Evolutionary conservation across 2,113 vertebrate genomes (phyloP).

Genomic region (Monarcha castaneiventris): DNA sequence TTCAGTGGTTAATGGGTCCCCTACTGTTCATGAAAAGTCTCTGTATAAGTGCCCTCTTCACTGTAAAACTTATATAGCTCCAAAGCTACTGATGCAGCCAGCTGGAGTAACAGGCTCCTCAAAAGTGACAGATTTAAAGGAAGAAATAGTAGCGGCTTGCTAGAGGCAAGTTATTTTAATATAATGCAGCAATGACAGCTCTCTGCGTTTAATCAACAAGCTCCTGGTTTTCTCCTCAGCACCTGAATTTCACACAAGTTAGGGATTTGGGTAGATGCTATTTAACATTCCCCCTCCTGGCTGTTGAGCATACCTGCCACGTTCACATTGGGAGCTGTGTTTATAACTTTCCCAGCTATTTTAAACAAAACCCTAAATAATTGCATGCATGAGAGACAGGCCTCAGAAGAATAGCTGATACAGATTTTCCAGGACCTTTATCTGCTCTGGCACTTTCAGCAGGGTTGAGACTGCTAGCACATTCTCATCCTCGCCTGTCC

Average conservation of each 20-base stretch:
- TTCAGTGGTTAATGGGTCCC: slow-evolving; percentile 50
- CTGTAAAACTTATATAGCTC: slow-evolving; percentile 52
- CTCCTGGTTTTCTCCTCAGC: slow-evolving; percentile 53
- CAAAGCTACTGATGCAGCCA: slow-evolving; percentile 62
- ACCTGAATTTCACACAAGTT: slow-evolving; percentile 58
- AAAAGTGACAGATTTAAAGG: slow-evolving; percentile 73
- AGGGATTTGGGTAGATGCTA: slow-evolving; percentile 8
- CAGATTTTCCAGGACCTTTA: not conserved
- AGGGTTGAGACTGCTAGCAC: not conserved
- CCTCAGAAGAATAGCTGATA: not conserved
- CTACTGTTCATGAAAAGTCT: slow-evolving; percentile 16
- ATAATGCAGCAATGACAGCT: slow-evolving; percentile 69
- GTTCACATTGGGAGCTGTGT: not conserved
- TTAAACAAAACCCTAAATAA: slow-evolving; percentile 60
- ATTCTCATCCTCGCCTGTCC: not conserved
- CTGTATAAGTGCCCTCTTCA: slow-evolving; percentile 8
- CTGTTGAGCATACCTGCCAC: not conserved
- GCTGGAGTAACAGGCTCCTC: slow-evolving; percentile 49
- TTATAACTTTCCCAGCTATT: slow-evolving; percentile 55
- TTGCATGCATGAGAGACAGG: not conserved
- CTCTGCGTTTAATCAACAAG: slow-evolving; percentile 65
- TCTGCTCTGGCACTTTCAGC: not conserved
- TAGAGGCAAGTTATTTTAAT: slow-evolving; percentile 75
- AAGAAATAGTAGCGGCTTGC: slow-evolving; percentile 61
- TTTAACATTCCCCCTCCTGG: slow-evolving; percentile 8